Base-by-base conservation (phyloP, 1,140 invertebrate genomes). In the Meloidogyne floridensis region DNA sequence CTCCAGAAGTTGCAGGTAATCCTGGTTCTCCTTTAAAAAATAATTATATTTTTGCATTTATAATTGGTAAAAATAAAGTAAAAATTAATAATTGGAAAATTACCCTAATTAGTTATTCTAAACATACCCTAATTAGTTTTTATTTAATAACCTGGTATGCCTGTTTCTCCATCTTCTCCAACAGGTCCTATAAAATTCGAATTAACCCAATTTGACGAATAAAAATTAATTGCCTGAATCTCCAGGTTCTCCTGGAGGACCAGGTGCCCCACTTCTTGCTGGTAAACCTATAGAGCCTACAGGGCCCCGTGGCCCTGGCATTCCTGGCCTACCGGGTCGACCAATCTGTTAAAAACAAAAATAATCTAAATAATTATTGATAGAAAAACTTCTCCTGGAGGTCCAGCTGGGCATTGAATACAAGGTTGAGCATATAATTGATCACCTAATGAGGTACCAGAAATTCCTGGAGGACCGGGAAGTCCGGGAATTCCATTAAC, bases 251-350 rank as follows among this genome's bases (percentile, higher is more conserved):
- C 89, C 89, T 42, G 87, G 83, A 47, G 80, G 15, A 56, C 88
- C 88, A 18, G 83, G 53, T 43, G 82, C 70, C 42, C 89, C 89
- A 71, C 86, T 76, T n/a, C 81, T 71, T 81, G 89, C 90, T 43
- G 74, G 80, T 56, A 20, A 53, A 3, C 77, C 77, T 9, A 51
- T 13, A 15, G 77, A 2, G 5, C 77, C 77, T 5, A 72, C 43
- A 47, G 77, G 65, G 2, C 77, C 54, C 4, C 43, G 42, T 20
- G 77, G 77, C 43, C 65, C 53, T 4, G 77, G 59, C 59, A 65
- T 65, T n/a, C 59, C 59, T n/a, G 15, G 59, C n/a, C 59, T 65
- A 0, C 59, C 59, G 6, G 59, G 59, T 65, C 59, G 15, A 65
- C 59, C 59, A 65, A 65, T 8, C 59, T n/a, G 15, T 65, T n/a